These are phyloP conservation scores for Danaus melanippus DNA, from an alignment of 1,140 invertebrate species.

Conservation along the genomic window DNA sequence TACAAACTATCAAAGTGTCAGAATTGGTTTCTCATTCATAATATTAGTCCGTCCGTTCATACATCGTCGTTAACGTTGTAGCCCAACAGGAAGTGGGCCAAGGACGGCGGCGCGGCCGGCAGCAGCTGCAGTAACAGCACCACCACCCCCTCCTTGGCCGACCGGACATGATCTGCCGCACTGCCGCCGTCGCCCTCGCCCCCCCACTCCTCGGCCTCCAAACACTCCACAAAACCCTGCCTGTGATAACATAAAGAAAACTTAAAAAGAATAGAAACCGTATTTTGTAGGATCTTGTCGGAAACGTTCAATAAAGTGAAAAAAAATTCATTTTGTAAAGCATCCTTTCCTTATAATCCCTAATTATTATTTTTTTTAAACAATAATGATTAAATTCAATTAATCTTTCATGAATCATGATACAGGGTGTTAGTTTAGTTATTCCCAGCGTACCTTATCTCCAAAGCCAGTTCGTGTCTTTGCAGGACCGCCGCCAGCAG, in stretches of 20 bases:
- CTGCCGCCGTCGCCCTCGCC: conserved; percentile 43
- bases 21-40: too few relatives aligned
- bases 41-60: conserved; percentile 9
- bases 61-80: conserved; percentile 79
- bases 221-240: conserved; percentile 90
- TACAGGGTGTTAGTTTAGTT: too few relatives aligned
- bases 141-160: conserved; percentile 79
- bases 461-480: conserved; percentile 22
- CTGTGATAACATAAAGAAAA: conserved; percentile 42
- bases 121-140: conserved; percentile 84
- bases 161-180: conserved; percentile 51
- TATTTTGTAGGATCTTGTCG: too few relatives aligned
- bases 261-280: not conserved
- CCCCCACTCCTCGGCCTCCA: conserved; percentile 79
- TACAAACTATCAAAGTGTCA: too few relatives aligned
- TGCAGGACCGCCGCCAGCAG: conserved; percentile 30
- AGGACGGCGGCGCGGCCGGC: conserved; percentile 82
- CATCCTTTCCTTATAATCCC: too few relatives aligned
- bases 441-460: conserved; percentile 24
- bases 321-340: too few relatives aligned
- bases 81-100: conserved; percentile 91
- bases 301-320: too few relatives aligned
- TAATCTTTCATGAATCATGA: too few relatives aligned
- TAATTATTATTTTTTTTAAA: too few relatives aligned
- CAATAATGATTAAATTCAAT: too few relatives aligned